phyloP scores from a whole-genome alignment of 2,113 vertebrate species.

The Microtus pennsylvanicus region DNA sequence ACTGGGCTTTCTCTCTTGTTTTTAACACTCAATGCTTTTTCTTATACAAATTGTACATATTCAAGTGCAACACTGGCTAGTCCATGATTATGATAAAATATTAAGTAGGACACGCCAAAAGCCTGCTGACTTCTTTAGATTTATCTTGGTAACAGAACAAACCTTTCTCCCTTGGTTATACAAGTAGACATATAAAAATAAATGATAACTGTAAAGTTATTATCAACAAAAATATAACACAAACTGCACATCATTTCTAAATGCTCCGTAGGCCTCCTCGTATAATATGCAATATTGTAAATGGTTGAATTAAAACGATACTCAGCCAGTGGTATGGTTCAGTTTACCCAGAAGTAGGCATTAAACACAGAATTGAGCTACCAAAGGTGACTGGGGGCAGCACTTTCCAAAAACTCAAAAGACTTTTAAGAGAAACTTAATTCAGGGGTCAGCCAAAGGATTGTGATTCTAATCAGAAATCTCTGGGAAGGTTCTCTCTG shows the following conservation, averaged over 20 bases:
- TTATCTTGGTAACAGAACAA: slow-evolving; percentile 8
- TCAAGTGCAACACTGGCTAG: neutral
- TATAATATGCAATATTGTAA: neutral
- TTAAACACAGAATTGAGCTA: slow-evolving; percentile 1
- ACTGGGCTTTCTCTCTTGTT: slow-evolving; percentile 36
- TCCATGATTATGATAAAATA: neutral
- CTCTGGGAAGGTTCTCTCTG: neutral
- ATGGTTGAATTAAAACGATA: neutral
- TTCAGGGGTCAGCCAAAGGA: neutral
- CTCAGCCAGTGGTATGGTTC: neutral
- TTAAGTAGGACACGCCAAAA: neutral
- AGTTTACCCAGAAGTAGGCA: neutral
- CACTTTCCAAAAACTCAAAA: neutral
- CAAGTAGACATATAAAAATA: neutral
- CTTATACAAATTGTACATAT: slow-evolving; percentile 7
- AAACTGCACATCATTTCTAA: neutral
- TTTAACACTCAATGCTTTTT: slow-evolving; percentile 41
- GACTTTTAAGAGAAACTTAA: neutral
- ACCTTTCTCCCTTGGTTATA: slow-evolving; percentile 35
- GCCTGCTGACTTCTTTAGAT: slow-evolving; percentile 2
- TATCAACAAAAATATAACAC: slow-evolving; percentile 3
- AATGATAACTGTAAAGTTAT: neutral
- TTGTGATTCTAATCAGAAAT: neutral
- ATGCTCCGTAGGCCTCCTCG: neutral
- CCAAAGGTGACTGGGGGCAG: neutral